phyloP scores from a whole-genome alignment of 2,888 invertebrate genomes.

The Eupeodes latifasciatus region DNA sequence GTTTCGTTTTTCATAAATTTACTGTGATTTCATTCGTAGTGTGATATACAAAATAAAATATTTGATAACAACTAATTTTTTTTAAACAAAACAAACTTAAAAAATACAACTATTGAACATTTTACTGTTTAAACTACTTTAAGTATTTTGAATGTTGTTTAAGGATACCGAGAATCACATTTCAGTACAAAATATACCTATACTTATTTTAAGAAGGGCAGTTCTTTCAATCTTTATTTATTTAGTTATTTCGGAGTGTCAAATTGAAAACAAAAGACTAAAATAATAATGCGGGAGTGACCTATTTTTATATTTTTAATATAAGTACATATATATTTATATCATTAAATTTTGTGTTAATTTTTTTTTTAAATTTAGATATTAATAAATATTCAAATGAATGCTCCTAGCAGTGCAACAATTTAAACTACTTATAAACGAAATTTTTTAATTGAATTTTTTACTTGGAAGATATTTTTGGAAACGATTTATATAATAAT shows the following conservation, averaged over 20 bases:
- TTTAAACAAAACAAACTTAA: background rate
- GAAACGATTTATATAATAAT: conserved; percentile 11
- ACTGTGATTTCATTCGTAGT: background rate
- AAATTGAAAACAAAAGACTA: background rate
- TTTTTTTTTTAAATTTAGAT: background rate
- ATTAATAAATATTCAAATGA: background rate
- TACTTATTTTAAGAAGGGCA: conserved; percentile 8
- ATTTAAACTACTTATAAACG: conserved; percentile 16
- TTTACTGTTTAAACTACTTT: background rate
- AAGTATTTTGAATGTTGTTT: background rate
- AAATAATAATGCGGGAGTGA: background rate
- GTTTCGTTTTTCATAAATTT: background rate
- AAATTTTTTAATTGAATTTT: conserved; percentile 19
- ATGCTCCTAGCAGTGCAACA: conserved; percentile 19
- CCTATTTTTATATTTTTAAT: background rate
- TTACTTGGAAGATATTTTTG: conserved; percentile 51
- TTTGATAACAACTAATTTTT: background rate
- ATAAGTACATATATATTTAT: too few relatives aligned
- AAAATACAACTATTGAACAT: too few relatives aligned
- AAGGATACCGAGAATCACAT: background rate
- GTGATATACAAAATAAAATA: background rate
- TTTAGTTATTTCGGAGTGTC: background rate
- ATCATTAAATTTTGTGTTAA: background rate
- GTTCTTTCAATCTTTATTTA: background rate
- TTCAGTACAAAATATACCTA: background rate